Evolutionary conservation across 2,888 invertebrate genomes (phyloP), one percentile per base, ranked within the genome.

Genomic region (Torymus texanus): DNA sequence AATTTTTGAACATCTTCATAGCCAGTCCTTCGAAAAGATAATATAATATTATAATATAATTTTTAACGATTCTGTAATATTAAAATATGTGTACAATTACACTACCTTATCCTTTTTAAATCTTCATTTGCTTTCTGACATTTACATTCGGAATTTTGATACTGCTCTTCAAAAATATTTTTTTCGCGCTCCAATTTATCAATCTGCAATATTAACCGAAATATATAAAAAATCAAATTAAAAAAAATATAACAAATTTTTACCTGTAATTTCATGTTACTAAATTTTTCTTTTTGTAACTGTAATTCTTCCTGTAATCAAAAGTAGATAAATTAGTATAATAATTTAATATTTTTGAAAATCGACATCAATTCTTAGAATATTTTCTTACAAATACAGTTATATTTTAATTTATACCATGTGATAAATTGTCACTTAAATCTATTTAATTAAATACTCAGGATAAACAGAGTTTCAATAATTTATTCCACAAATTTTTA

Each of bases 241-340:
- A 51, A 29, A 59, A 24, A 16, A 12, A 21, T 16, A 59, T 62
- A 4, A 18, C 8, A 4, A 77, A 58, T 65, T 29, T 67, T 51
- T 84, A 88, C 88, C 85, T 88, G 84, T 53, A 82, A 76, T 77
- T 85, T 84, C 55, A 87, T 59, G 41, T 78, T 71, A 55, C 78
- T 79, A 73, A 85, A 83, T 63, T 85, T 84, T 11, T 81, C 79
- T 13, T 81, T 75, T 50, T 83, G 83, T 63, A 77, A 83, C 21
- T 84, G 82, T 29, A 85, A 66, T 70, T 86, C 78, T 21, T 83
- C 82, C 85, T 85, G 66, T n/a, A 80, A 82, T 78, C 63, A 75
- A 13, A 65, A 18, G 8, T 67, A 41, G 58, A 56, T 56, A 53
- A 5, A 59, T 67, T n/a, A 61, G 11, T 5, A 75, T 21, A 56